phyloP scores from a whole-genome alignment of 2,797 vertebrate genomes.

The Chaetophractus vellerosus region DNA sequence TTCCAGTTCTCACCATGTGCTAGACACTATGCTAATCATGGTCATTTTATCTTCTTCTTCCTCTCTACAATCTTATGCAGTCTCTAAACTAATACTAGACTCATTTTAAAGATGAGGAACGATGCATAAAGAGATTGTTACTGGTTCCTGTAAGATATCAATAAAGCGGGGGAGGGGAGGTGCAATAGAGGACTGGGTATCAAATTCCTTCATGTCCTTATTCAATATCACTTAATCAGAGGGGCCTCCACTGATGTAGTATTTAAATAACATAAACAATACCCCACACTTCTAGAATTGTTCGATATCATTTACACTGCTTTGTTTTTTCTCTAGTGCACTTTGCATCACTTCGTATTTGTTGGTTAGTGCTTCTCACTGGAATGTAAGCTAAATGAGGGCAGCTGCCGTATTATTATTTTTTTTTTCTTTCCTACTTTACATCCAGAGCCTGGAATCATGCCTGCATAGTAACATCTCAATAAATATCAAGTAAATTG shows the following conservation, averaged over 20 bases:
- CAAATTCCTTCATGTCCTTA: neutral
- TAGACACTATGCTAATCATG: neutral
- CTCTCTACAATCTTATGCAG: neutral
- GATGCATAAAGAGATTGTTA: neutral
- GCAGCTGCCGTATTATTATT: neutral
- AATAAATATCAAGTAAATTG: neutral
- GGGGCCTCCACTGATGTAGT: accelerated
- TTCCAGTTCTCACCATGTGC: neutral
- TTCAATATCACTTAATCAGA: neutral
- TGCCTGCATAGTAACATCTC: neutral
- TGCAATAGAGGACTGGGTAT: accelerated
- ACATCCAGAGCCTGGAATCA: neutral
- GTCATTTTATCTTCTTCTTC: neutral
- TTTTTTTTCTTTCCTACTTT: neutral
- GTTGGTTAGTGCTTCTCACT: neutral
- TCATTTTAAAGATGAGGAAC: neutral
- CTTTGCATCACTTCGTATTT: neutral
- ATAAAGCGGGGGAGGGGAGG: accelerated
- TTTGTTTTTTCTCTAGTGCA: neutral
- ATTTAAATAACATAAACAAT: neutral
- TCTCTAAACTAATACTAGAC: neutral
- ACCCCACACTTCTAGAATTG: neutral
- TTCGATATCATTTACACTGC: neutral
- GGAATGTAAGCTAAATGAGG: neutral
- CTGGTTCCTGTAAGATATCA: neutral